Evolutionary conservation across 2,888 invertebrate species (phyloP).

Genomic region (Stictocephala bisonia): DNA sequence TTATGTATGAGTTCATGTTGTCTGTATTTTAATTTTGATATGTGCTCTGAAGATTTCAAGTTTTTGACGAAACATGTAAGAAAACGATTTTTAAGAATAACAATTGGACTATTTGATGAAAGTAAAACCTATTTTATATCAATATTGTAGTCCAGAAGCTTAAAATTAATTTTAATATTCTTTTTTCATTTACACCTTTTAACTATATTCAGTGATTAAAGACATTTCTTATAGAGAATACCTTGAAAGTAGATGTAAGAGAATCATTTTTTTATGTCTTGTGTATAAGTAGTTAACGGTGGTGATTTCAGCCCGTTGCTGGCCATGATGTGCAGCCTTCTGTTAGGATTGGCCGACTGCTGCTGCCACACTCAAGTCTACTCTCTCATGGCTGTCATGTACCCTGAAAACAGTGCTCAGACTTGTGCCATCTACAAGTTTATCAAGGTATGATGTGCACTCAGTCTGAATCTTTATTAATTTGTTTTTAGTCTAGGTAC

Average conservation of each 20-base stretch:
- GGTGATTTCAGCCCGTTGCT: constrained; percentile 60
- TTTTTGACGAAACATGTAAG: too few species aligned
- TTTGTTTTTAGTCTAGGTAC: neutral
- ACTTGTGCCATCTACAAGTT: constrained; percentile 99
- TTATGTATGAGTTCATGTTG: too few species aligned
- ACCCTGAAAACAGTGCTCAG: constrained; percentile 88
- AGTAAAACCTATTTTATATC: too few species aligned
- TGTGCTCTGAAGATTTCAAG: too few species aligned
- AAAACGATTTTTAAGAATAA: too few species aligned
- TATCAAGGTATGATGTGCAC: constrained; percentile 73
- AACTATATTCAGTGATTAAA: neutral
- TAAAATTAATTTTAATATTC: neutral
- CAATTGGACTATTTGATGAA: too few species aligned
- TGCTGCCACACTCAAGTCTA: constrained; percentile 97
- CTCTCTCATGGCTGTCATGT: constrained; percentile 89
- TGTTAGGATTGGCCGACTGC: constrained; percentile 95
- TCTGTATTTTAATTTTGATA: too few species aligned
- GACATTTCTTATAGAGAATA: too few species aligned
- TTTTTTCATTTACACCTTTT: neutral
- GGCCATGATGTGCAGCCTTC: constrained; percentile 89
- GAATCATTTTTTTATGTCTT: neutral
- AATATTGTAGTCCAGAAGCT: too few species aligned
- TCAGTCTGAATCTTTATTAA: neutral
- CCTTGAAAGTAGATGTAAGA: too few species aligned
- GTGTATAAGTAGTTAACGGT: neutral